These are phyloP conservation scores for Drosophila lini DNA, from an alignment of 1,140 invertebrate species.

Conservation along the genomic window DNA sequence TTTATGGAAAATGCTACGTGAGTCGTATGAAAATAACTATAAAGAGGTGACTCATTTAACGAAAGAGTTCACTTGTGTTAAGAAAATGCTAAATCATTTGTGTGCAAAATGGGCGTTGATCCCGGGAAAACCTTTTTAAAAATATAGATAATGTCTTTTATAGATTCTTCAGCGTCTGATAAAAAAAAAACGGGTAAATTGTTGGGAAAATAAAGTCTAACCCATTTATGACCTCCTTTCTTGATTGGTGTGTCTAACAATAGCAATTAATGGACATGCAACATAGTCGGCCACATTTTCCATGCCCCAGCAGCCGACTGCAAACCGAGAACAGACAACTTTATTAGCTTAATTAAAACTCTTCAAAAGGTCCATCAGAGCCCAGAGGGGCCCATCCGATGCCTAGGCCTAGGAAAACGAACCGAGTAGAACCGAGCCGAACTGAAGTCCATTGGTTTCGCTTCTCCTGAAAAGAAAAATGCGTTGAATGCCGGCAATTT, in stretches of 20 bases:
- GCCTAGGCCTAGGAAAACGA: slow-evolving; percentile 18
- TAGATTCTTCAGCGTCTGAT: neutral
- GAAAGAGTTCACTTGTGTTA: neutral
- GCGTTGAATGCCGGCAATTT: slow-evolving; percentile 79
- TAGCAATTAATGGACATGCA: slow-evolving; percentile 74
- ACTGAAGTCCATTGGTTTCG: slow-evolving; percentile 64
- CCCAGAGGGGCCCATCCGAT: slow-evolving; percentile 7
- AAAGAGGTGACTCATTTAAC: neutral
- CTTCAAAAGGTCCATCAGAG: slow-evolving; percentile 72
- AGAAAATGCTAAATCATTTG: neutral
- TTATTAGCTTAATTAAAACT: slow-evolving; percentile 82
- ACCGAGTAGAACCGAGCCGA: slow-evolving; percentile 7
- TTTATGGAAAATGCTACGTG: slow-evolving; percentile 39
- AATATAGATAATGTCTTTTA: neutral
- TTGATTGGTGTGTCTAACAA: slow-evolving; percentile 72
- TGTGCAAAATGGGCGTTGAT: neutral
- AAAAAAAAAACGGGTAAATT: neutral
- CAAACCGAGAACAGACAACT: slow-evolving; percentile 59
- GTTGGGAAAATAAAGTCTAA: slow-evolving; percentile 18
- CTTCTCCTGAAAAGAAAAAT: slow-evolving; percentile 67
- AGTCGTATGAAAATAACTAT: slow-evolving; percentile 37
- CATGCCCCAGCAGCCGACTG: slow-evolving; percentile 17
- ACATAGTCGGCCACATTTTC: slow-evolving; percentile 43
- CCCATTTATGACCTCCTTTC: slow-evolving; percentile 60
- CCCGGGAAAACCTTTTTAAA: neutral